Base-by-base conservation (phyloP, 2,113 vertebrate species). In the Neoarius graeffei region DNA sequence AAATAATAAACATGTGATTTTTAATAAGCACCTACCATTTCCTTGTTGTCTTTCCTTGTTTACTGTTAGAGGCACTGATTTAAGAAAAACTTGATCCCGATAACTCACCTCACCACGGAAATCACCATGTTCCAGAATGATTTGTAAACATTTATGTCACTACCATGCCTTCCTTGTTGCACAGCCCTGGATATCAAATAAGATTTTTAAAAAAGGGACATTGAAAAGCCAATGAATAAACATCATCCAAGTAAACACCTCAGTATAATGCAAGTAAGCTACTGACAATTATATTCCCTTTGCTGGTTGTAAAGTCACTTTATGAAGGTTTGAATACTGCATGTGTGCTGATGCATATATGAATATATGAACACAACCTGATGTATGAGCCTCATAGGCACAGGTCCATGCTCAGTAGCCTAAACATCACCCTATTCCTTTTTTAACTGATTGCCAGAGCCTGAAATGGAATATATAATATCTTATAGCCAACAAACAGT, bases 201-300 rank as follows among this genome's bases (percentile, higher is more conserved):
- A 52, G 85, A 64, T 54, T 42, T 42, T 4, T 4, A 83, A 67
- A 42, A 83, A 86, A 35, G 30, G 57, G 71, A 59, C 81, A 74
- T 86, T 88, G 66, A 85, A 88, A 85, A 83, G 52, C 54, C 87
- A 86, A 77, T 83, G 86, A 88, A 90, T 85, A 90, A 89, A 87
- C 85, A 90, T 77, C 35, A 83, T 74, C 82, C 7, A 5, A 88
- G 74, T 81, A 86, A 86, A 85, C 76, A 62, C 73, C 19, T 89
- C 57, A 67, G 59, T 62, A 42, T 42, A 80, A 79, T 85, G 60
- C 48, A 67, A 27, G 11, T 85, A 81, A 81, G 83, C n/a, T 71
- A 64, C 62, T 87, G 67, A 87, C 69, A 83, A 83, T 87, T 87
- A 73, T 73, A 83, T 82, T 27, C 73, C 81, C 52, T 81, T 17